phyloP scores from a whole-genome alignment of 2,797 vertebrate genomes.

The Aselliscus stoliczkanus region DNA sequence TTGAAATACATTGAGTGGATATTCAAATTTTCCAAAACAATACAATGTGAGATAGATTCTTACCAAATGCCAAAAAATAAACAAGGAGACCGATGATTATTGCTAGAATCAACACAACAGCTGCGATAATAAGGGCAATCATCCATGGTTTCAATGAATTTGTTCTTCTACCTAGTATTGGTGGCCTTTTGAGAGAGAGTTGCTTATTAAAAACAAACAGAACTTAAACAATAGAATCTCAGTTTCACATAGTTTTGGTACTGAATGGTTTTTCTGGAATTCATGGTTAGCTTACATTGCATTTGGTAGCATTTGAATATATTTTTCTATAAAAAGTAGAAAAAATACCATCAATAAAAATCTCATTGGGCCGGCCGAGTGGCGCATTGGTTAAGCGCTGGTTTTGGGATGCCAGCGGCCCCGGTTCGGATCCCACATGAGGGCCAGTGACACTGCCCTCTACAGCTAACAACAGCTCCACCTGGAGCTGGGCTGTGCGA shows the following conservation, averaged over 20 bases:
- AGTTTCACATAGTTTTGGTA: not conserved
- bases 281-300: not conserved
- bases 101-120: constrained; percentile 51
- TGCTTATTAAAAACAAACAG: not conserved
- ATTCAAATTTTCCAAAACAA: not conserved
- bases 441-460: no score
- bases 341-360: not conserved
- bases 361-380: not conserved
- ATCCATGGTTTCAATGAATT: constrained; percentile 74
- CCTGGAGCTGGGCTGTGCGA: no score
- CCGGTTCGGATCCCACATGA: no score
- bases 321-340: not conserved
- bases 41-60: constrained; percentile 37
- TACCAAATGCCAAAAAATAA: constrained; percentile 77
- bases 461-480: no score
- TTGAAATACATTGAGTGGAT: not conserved
- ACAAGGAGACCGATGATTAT: constrained; percentile 74
- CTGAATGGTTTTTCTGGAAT: not conserved
- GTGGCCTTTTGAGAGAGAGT: constrained; percentile 57
- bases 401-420: no score
- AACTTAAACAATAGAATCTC: not conserved
- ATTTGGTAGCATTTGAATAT: not conserved
- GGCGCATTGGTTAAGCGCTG: no score
- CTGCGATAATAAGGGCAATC: constrained; percentile 62
- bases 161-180: constrained; percentile 44